A percentile compares a stretch with the other conserved stretches of the same genome.
Conservation (phyloP, 2,797 vertebrate species). For the Pampus argenteus region DNA sequence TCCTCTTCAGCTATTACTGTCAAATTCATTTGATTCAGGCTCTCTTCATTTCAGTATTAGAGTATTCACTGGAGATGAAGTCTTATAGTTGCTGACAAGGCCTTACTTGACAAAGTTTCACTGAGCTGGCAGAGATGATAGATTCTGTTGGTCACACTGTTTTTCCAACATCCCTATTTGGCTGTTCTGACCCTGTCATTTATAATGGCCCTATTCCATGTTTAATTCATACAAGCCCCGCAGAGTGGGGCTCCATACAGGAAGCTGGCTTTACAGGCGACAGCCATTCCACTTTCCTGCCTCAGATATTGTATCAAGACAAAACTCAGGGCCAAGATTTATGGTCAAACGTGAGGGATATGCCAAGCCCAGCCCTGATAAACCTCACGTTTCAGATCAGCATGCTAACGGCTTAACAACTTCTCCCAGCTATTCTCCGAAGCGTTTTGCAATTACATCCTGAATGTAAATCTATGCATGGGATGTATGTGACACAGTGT, state of each 20-base stretch:
- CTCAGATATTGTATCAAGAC: slow-evolving; percentile 67
- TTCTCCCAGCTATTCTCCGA: slow-evolving; percentile 27
- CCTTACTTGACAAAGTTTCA: slow-evolving; percentile 63
- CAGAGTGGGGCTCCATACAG: slow-evolving; percentile 58
- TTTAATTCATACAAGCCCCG: slow-evolving; percentile 71
- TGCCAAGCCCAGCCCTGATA: slow-evolving; percentile 26
- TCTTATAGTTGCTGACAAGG: slow-evolving; percentile 61
- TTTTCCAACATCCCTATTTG: slow-evolving; percentile 73
- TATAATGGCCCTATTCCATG: slow-evolving; percentile 67
- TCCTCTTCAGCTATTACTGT: slow-evolving; percentile 34
- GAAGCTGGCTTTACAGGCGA: slow-evolving; percentile 66
- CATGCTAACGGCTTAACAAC: slow-evolving; percentile 35
- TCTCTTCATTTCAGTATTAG: slow-evolving; percentile 25
- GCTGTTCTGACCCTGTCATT: slow-evolving; percentile 74
- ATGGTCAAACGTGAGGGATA: slow-evolving; percentile 56
- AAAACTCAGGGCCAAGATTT: slow-evolving; percentile 54
- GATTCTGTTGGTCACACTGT: slow-evolving; percentile 74
- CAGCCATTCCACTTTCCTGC: slow-evolving; percentile 63
- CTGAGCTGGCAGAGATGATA: slow-evolving; percentile 66
- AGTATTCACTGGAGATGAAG: slow-evolving; percentile 33
- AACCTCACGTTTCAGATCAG: slow-evolving; percentile 46
- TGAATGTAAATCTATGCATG: slow-evolving; percentile 27
- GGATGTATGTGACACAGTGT: slow-evolving; percentile 34
- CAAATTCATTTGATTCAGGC: slow-evolving; percentile 29
- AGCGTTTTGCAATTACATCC: slow-evolving; percentile 15